These are phyloP conservation scores for Lacerta bilineata DNA, from an alignment of 2,797 vertebrate species.

Conservation along the genomic window DNA sequence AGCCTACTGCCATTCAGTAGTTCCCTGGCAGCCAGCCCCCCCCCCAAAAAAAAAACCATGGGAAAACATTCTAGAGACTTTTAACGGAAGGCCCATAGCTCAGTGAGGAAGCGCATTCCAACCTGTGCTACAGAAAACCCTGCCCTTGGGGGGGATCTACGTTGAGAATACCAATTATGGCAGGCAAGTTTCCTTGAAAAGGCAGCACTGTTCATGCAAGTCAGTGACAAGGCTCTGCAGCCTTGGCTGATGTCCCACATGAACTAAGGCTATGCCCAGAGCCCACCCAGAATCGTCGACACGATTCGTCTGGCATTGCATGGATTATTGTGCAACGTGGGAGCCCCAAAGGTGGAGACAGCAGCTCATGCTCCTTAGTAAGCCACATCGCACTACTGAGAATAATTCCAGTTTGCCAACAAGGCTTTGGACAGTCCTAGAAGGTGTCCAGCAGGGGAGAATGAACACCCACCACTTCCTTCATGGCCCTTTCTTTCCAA, in stretches of 20 bases:
- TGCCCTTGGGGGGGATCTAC: background rate
- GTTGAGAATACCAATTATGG: too few relatives aligned
- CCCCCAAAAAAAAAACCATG: too few relatives aligned
- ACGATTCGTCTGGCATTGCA: background rate
- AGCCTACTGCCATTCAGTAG: background rate
- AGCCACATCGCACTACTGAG: background rate
- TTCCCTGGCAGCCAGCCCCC: too few relatives aligned
- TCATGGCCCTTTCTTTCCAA: background rate
- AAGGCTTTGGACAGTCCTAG: background rate
- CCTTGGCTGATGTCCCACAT: background rate
- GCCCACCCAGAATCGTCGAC: background rate
- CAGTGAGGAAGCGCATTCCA: too few relatives aligned
- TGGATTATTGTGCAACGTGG: background rate
- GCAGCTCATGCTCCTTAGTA: too few relatives aligned
- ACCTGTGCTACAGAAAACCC: too few relatives aligned
- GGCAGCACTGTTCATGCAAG: background rate
- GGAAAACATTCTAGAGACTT: too few relatives aligned
- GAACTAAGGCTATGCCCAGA: background rate
- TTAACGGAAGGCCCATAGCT: too few relatives aligned
- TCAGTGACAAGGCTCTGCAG: background rate
- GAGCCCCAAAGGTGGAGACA: background rate
- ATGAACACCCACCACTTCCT: too few relatives aligned
- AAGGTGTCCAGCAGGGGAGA: background rate
- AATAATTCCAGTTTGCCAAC: background rate
- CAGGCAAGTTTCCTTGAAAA: background rate